Evolutionary conservation across 2,113 vertebrate genomes (phyloP).

Genomic region (Galemys pyrenaicus): DNA sequence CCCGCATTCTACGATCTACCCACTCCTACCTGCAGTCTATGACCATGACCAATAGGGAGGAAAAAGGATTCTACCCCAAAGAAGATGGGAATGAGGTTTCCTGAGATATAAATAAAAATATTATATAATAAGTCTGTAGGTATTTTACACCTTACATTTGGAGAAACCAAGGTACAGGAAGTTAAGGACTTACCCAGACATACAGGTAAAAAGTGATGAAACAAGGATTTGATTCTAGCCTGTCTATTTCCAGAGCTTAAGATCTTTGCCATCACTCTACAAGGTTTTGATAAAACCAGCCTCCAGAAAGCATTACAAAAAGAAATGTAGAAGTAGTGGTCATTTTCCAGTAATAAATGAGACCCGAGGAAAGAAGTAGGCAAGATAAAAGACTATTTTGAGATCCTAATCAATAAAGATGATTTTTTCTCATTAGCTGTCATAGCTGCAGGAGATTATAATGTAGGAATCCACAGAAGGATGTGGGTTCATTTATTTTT

Average conservation of each 20-base stretch:
- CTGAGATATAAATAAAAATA: not conserved
- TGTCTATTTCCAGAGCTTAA: not conserved
- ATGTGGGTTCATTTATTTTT: slow-evolving; percentile 58
- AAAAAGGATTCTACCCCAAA: not conserved
- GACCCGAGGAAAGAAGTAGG: not conserved
- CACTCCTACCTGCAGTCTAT: not conserved
- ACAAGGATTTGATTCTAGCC: not conserved
- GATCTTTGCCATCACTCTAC: not conserved
- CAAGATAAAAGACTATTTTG: slow-evolving; percentile 69
- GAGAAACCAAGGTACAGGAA: slow-evolving; percentile 32
- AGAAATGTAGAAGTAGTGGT: slow-evolving; percentile 46
- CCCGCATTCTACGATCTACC: not conserved
- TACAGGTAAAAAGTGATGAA: not conserved
- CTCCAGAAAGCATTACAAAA: slow-evolving; percentile 2
- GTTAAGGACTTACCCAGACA: not conserved
- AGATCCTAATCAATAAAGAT: slow-evolving; percentile 73
- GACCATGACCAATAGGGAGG: not conserved
- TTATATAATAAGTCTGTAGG: not conserved
- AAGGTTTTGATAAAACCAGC: slow-evolving; percentile 63
- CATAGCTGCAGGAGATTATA: slow-evolving; percentile 27
- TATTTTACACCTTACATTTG: not conserved
- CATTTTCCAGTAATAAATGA: slow-evolving; percentile 46
- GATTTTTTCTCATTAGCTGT: slow-evolving; percentile 58
- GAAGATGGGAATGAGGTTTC: not conserved
- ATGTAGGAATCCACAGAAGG: slow-evolving; percentile 59